Conservation (phyloP, 2,797 vertebrate species). For the Harpagifer antarcticus region DNA sequence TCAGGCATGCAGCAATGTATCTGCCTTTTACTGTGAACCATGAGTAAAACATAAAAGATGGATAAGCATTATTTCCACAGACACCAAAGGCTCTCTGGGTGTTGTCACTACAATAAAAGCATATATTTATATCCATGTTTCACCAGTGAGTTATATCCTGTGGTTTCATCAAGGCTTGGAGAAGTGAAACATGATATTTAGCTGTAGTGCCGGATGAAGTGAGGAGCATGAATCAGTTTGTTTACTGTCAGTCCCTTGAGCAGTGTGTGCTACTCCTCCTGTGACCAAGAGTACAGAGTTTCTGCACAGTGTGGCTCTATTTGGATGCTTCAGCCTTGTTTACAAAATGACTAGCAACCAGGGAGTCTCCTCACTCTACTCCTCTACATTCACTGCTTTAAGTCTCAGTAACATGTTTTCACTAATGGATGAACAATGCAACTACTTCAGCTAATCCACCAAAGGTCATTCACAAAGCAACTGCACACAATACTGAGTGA, state of each 20-base stretch:
- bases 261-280: conserved; percentile 8
- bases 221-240: conserved; percentile 39
- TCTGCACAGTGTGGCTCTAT: conserved; percentile 14
- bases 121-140: conserved; percentile 8
- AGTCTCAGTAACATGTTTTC: conserved; percentile 29
- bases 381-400: background rate
- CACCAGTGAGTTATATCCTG: conserved; percentile 1
- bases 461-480: conserved; percentile 23
- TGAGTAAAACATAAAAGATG: background rate
- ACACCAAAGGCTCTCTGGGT: background rate
- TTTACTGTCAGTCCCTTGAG: conserved; percentile 35
- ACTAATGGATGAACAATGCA: conserved; percentile 14
- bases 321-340: conserved; percentile 20
- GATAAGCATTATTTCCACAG: background rate
- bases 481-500: background rate
- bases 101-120: background rate
- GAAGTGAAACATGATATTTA: conserved; percentile 41
- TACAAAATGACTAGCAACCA: conserved; percentile 22
- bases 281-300: conserved; percentile 9
- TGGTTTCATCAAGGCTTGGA: conserved; percentile 7
- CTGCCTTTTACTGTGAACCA: conserved; percentile 1
- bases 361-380: background rate
- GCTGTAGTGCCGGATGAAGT: conserved; percentile 17
- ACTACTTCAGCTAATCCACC: conserved; percentile 50
- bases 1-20: background rate